Conservation (phyloP, 2,888 invertebrate species). For the Andricus curvator region DNA sequence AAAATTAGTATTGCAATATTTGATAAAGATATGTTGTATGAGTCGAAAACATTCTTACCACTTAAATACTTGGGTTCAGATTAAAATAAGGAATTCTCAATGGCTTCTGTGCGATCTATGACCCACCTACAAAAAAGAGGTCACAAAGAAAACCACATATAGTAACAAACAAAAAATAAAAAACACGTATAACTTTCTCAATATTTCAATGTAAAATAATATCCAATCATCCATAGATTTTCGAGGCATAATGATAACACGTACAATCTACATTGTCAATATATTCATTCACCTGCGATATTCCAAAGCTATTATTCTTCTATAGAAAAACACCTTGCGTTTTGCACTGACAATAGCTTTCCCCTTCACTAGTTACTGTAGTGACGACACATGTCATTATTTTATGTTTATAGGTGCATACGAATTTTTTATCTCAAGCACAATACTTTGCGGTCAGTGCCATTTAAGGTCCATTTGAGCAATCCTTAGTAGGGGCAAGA, state of each 20-base stretch:
- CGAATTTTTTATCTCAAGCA: conserved; percentile 9
- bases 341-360: not conserved
- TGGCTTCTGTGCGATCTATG: not conserved
- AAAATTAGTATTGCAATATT: too few species aligned
- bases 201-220: not conserved
- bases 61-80: too few species aligned
- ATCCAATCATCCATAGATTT: not conserved
- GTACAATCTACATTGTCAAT: not conserved
- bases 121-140: not conserved
- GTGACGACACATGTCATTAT: not conserved
- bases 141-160: not conserved
- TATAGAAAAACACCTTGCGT: not conserved
- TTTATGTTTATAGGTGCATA: not conserved
- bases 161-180: not conserved
- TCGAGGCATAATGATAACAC: not conserved
- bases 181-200: too few species aligned
- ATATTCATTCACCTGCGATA: not conserved
- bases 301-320: not conserved
- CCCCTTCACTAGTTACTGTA: not conserved
- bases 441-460: not conserved
- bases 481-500: conserved; percentile 27
- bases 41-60: too few species aligned
- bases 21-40: too few species aligned
- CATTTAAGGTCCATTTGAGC: conserved; percentile 51
- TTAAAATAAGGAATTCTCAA: not conserved